Base-by-base conservation (phyloP, 1,140 invertebrate genomes). In the Ectropis grisescens region DNA sequence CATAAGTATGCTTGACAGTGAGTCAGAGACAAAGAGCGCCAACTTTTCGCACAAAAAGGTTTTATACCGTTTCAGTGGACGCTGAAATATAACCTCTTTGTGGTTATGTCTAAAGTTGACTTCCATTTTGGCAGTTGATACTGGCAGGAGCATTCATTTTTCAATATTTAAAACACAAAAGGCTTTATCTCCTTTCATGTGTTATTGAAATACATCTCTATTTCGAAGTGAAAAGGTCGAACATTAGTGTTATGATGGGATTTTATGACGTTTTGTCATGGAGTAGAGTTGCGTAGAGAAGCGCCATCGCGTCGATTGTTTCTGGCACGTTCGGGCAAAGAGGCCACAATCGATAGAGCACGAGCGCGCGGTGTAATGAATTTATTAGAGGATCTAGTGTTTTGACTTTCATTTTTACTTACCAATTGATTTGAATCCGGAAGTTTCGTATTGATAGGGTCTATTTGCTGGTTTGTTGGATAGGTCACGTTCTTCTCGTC, bases 261-360 rank as follows among this genome's bases (percentile, higher is more conserved):
- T 41, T 33, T 11, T 33, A 23, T 4, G 16, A 15, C 30, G 44
- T 64, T 58, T 53, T 31, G 11, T 26, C 30, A 11, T 40, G 36
- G 34, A 33, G 33, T 38, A 35, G 49, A 44, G 24, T 26, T 75
- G 71, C 74, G 74, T 79, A 68, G 65, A 79, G 74, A 74, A 79
- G 74, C 74, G 69, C 64, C 68, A 69, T 61, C 58, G 70, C 74
- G 64, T 56, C 65, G 69, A 79, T 79, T 79, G 74, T 79, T 70
- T 69, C 53, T 58, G 74, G 69, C 71, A 76, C 74, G 71, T 74
- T 62, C 69, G 70, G 57, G 58, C 66, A 48, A 70, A 74, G 69
- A 74, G 67, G 74, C 70, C 69, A 70, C 74, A 79, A 79, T 79
- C 74, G 74, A 79, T 79, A 79, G 69, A 70, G 71, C 74, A 79